These are phyloP conservation scores for Brachionus manjavacas DNA, from an alignment of 1,140 invertebrate species.

Conservation along the genomic window DNA sequence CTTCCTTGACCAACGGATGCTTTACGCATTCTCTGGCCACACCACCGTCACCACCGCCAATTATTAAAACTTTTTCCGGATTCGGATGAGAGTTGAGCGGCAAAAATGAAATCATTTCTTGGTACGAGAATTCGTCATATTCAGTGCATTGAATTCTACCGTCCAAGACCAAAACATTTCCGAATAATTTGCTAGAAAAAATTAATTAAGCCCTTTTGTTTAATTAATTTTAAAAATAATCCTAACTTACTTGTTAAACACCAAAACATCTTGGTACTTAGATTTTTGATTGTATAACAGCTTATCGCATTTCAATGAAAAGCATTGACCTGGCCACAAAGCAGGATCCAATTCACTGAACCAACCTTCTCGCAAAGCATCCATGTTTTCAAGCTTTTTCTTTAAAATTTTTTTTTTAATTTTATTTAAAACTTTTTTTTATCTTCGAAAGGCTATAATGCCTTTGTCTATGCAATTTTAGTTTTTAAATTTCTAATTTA, in stretches of 20 bases:
- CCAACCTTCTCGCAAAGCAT: constrained; percentile 47
- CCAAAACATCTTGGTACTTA: constrained; percentile 79
- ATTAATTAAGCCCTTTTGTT: constrained; percentile 7
- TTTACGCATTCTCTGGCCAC: constrained; percentile 89
- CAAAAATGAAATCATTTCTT: constrained; percentile 94
- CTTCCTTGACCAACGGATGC: constrained; percentile 77
- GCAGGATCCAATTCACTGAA: constrained; percentile 64
- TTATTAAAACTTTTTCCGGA: constrained; percentile 87
- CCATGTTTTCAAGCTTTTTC: background rate
- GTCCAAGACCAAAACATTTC: constrained; percentile 82
- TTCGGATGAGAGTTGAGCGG: constrained; percentile 83
- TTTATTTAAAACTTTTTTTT: background rate
- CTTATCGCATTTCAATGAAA: constrained; percentile 80
- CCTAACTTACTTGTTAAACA: constrained; percentile 75
- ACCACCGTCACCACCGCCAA: constrained; percentile 94
- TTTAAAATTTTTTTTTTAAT: background rate
- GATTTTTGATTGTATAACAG: constrained; percentile 77
- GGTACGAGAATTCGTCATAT: constrained; percentile 92
- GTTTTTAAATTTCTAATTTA: background rate
- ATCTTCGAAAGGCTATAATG: background rate
- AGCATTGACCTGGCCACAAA: constrained; percentile 82
- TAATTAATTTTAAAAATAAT: background rate
- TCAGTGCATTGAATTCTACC: constrained; percentile 95
- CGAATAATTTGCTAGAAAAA: constrained; percentile 72
- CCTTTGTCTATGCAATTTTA: background rate